Conservation (phyloP, 1,140 invertebrate species). For the Aphidius ervi region DNA sequence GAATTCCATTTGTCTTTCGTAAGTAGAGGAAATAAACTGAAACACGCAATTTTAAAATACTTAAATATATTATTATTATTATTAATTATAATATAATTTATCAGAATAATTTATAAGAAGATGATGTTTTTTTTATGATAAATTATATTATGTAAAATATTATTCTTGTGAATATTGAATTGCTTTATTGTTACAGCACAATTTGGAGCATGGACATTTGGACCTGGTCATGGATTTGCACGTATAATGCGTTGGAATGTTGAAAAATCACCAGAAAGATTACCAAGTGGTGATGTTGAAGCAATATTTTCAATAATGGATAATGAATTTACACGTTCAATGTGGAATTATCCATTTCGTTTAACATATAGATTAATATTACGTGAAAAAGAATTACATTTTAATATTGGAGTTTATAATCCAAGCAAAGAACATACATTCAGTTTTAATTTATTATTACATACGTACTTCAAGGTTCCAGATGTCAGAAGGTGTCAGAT, state of each 20-base stretch:
- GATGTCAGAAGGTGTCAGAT: slow-evolving; percentile 88
- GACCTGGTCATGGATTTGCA: slow-evolving; percentile 92
- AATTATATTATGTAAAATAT: neutral
- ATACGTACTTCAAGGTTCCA: slow-evolving; percentile 94
- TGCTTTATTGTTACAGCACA: slow-evolving; percentile 63
- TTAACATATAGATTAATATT: slow-evolving; percentile 83
- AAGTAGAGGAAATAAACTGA: slow-evolving; percentile 57
- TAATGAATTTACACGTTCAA: slow-evolving; percentile 84
- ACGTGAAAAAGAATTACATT: slow-evolving; percentile 85
- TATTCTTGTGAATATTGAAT: slow-evolving; percentile 18
- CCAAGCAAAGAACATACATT: slow-evolving; percentile 85
- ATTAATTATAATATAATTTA: slow-evolving; percentile 11
- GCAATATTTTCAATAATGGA: slow-evolving; percentile 88
- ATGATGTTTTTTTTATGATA: slow-evolving; percentile 11
- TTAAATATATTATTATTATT: too few species aligned
- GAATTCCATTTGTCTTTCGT: slow-evolving; percentile 95
- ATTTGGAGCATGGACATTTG: slow-evolving; percentile 89
- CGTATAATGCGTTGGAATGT: slow-evolving; percentile 85
- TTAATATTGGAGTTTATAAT: slow-evolving; percentile 88
- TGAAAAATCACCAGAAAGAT: slow-evolving; percentile 79
- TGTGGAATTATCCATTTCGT: slow-evolving; percentile 92
- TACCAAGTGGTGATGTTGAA: slow-evolving; percentile 85
- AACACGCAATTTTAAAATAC: slow-evolving; percentile 20
- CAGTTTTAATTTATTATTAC: slow-evolving; percentile 87
- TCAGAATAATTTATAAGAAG: neutral